phyloP scores from a whole-genome alignment of 2,797 vertebrate species.

The Zenarchopterus dispar region DNA sequence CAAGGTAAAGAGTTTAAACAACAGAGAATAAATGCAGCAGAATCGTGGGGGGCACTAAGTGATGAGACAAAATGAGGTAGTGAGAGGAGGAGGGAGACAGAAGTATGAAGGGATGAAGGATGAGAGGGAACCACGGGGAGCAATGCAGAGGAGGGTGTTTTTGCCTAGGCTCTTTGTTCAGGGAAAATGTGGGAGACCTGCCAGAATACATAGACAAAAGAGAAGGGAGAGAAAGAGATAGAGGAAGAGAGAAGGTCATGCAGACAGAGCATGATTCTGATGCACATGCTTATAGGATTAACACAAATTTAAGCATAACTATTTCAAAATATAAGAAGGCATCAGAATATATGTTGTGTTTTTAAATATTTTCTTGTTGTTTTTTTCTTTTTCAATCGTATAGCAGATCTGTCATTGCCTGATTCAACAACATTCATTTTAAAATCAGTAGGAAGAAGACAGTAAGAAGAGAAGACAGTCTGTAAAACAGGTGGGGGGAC shows the following conservation, averaged over 20 bases:
- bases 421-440: no score
- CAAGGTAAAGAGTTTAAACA: conserved; percentile 16
- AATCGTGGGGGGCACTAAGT: conserved; percentile 5
- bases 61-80: conserved; percentile 20
- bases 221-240: conserved; percentile 28
- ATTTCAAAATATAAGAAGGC: conserved; percentile 22
- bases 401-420: no score
- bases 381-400: no score
- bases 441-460: no score
- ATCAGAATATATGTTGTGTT: background rate
- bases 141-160: conserved; percentile 52
- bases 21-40: conserved; percentile 12
- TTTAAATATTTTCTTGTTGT: background rate
- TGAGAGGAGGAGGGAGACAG: conserved; percentile 14
- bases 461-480: no score
- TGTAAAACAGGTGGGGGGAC: no score
- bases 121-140: conserved; percentile 37
- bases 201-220: conserved; percentile 58
- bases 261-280: conserved; percentile 33
- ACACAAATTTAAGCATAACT: conserved; percentile 21
- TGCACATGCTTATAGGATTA: conserved; percentile 16
- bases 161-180: conserved; percentile 53
- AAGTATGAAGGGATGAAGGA: conserved; percentile 30
- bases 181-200: conserved; percentile 51
- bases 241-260: conserved; percentile 64